phyloP scores from a whole-genome alignment of 2,888 invertebrate species.

The Isotomurus palustris region DNA sequence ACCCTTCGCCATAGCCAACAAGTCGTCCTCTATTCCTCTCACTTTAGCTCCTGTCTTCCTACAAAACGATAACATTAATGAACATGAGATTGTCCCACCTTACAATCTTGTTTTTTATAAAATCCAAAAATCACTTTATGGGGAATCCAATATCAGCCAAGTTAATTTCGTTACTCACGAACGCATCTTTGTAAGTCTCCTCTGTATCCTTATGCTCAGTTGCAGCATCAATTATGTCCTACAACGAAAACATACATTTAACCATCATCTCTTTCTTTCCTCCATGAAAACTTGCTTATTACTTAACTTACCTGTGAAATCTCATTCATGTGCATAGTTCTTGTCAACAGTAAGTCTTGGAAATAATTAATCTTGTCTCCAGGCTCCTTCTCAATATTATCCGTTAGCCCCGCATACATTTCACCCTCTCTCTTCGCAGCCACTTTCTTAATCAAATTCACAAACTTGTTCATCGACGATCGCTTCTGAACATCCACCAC shows the following conservation, averaged over 20 bases:
- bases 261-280: no score
- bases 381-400: slow-evolving; percentile 12
- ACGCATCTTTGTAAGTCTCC: slow-evolving; percentile 20
- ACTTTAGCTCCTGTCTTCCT: slow-evolving; percentile 1
- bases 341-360: slow-evolving; percentile 4
- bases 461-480: slow-evolving; percentile 26
- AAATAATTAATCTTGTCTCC: slow-evolving; percentile 19
- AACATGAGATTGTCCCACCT: no score
- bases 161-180: slow-evolving; percentile 28
- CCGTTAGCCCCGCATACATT: slow-evolving; percentile 16
- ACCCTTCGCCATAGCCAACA: background rate
- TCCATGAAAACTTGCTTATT: no score
- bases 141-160: slow-evolving; percentile 32
- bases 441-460: slow-evolving; percentile 20
- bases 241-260: no score
- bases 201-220: slow-evolving; percentile 24
- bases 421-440: slow-evolving; percentile 22
- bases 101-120: no score
- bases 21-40: background rate
- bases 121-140: no score
- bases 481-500: slow-evolving; percentile 27
- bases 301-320: background rate
- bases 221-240: no score
- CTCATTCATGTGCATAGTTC: slow-evolving; percentile 9
- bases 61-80: no score